These are phyloP conservation scores for Podotricha telesiphe DNA, from an alignment of 2,888 invertebrate genomes.

Conservation along the genomic window DNA sequence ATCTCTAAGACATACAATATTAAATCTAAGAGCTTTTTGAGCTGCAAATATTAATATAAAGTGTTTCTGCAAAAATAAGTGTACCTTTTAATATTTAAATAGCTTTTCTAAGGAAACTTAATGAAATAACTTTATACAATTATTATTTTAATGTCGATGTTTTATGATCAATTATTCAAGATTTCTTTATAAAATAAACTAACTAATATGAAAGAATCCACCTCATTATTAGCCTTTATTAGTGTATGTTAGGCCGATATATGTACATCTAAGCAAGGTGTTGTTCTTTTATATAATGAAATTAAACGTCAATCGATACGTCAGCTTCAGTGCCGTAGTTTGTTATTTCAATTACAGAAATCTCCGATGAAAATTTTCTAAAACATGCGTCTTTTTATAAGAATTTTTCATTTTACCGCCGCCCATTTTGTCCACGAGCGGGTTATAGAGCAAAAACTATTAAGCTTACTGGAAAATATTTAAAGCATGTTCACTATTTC, in stretches of 20 bases:
- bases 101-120: background rate
- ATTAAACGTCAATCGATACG: conserved; percentile 78
- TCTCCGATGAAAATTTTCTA: conserved; percentile 66
- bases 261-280: conserved; percentile 55
- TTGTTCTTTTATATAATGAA: conserved; percentile 69
- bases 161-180: background rate
- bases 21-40: too few species aligned
- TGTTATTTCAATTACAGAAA: conserved; percentile 78
- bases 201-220: conserved; percentile 12
- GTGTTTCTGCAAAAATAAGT: background rate
- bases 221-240: conserved; percentile 35
- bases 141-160: background rate
- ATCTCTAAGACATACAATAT: too few species aligned
- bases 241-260: conserved; percentile 37
- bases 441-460: conserved; percentile 37
- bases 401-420: conserved; percentile 53
- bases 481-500: conserved; percentile 31
- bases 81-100: background rate
- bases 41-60: background rate
- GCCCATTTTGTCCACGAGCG: conserved; percentile 41
- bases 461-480: conserved; percentile 35
- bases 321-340: conserved; percentile 67
- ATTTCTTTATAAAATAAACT: conserved; percentile 2
- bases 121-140: background rate
- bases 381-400: conserved; percentile 60